These are phyloP conservation scores for Drosophila punjabiensis DNA, from an alignment of 1,140 invertebrate species.

Conservation along the genomic window DNA sequence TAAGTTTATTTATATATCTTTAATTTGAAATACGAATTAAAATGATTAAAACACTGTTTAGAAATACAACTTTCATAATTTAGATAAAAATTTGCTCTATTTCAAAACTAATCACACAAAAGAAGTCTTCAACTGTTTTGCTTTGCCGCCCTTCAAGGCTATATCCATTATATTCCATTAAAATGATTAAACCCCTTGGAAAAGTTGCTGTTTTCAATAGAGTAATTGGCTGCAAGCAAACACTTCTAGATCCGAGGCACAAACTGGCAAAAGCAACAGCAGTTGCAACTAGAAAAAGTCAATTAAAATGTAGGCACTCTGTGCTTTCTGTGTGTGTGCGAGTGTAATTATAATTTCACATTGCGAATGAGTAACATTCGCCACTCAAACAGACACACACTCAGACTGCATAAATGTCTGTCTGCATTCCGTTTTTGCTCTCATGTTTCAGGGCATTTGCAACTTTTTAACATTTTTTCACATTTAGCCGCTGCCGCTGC, in stretches of 20 bases:
- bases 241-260: slow-evolving; percentile 15
- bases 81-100: background rate
- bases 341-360: slow-evolving; percentile 65
- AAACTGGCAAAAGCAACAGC: slow-evolving; percentile 26
- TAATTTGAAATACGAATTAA: background rate
- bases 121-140: too few species aligned
- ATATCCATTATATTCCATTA: slow-evolving; percentile 10
- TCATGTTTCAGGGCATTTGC: slow-evolving; percentile 32
- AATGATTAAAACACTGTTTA: too few species aligned
- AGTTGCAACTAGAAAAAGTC: slow-evolving; percentile 41
- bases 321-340: slow-evolving; percentile 9
- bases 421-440: slow-evolving; percentile 37
- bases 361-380: slow-evolving; percentile 60
- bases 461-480: slow-evolving; percentile 55
- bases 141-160: background rate
- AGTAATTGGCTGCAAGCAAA: slow-evolving; percentile 40
- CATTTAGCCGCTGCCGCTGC: slow-evolving; percentile 25
- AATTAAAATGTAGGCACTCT: slow-evolving; percentile 60
- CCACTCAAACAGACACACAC: slow-evolving; percentile 32
- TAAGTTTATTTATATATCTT: background rate
- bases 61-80: background rate
- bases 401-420: slow-evolving; percentile 10
- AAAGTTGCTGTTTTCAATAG: slow-evolving; percentile 24
- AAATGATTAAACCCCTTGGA: slow-evolving; percentile 18
- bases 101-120: background rate